Percentiles rank a stretch among this genome's conserved stretches.
Evolutionary conservation across 2,888 invertebrate species (phyloP).

Genomic region (Galerucella pusilla): DNA sequence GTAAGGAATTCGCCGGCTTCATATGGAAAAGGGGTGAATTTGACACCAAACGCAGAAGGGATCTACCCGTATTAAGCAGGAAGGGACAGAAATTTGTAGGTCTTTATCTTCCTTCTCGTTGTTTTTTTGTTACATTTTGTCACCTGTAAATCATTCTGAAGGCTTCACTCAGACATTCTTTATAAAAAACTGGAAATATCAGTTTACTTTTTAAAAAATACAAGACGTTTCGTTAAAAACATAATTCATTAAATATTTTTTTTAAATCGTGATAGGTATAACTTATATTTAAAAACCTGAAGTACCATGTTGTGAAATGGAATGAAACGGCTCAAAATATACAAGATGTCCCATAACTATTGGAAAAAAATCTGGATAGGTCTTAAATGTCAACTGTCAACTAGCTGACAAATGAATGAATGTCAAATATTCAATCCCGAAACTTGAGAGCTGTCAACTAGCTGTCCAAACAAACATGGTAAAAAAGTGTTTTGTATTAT

Average conservation of each 20-base stretch:
- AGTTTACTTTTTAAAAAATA: not conserved
- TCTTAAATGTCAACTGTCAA: too few species aligned
- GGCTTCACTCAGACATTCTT: constrained; percentile 22
- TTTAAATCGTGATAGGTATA: too few species aligned
- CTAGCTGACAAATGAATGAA: too few species aligned
- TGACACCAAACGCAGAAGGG: constrained; percentile 34
- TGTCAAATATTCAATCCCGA: too few species aligned
- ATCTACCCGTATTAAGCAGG: constrained; percentile 24
- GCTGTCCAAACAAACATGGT: too few species aligned
- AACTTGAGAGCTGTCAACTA: too few species aligned
- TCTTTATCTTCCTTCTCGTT: constrained; percentile 34
- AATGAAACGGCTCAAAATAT: too few species aligned
- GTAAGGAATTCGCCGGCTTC: constrained; percentile 42
- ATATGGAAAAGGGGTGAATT: constrained; percentile 38
- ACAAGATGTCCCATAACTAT: too few species aligned
- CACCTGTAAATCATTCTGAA: constrained; percentile 35
- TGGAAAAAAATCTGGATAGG: too few species aligned
- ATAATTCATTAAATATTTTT: not conserved
- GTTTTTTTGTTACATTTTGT: constrained; percentile 27
- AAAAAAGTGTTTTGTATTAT: too few species aligned
- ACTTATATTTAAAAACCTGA: too few species aligned
- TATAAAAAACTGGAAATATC: constrained; percentile 19
- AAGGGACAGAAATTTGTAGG: constrained; percentile 39
- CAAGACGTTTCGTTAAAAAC: not conserved
- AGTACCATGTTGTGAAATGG: too few species aligned